These are phyloP conservation scores for Mizuhopecten yessoensis DNA, from an alignment of 1,140 invertebrate species.

Conservation along the genomic window DNA sequence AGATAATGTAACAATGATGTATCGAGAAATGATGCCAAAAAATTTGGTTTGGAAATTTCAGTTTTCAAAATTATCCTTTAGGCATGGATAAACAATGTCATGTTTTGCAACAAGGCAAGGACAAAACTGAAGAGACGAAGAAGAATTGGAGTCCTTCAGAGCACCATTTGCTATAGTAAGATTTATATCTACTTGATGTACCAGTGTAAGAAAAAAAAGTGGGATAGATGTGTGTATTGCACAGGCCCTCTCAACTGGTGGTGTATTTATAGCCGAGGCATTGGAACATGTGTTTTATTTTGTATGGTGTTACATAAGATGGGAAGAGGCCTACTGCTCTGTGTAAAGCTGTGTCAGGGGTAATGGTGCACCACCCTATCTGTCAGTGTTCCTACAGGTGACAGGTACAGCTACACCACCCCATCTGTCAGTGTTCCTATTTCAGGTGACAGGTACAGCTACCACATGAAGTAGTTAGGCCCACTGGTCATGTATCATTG, in stretches of 20 bases:
- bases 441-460: background rate
- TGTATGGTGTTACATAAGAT: background rate
- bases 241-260: background rate
- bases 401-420: background rate
- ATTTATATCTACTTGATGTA: too few species aligned
- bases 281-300: background rate
- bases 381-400: background rate
- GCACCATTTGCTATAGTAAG: too few species aligned
- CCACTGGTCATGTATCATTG: conserved; percentile 3
- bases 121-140: too few species aligned
- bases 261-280: conserved; percentile 1
- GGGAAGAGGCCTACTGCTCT: background rate
- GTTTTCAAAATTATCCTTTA: too few species aligned
- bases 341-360: background rate
- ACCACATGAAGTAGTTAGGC: background rate
- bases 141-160: too few species aligned
- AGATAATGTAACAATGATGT: too few species aligned
- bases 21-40: too few species aligned
- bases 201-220: too few species aligned
- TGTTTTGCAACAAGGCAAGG: too few species aligned
- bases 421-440: background rate
- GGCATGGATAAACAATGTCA: too few species aligned
- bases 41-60: too few species aligned
- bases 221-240: background rate
- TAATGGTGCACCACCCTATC: background rate